Percentiles rank a stretch among this genome's conserved stretches.
Evolutionary conservation across 1,140 invertebrate genomes (phyloP).

Genomic region (Leptoteleia sp.): DNA sequence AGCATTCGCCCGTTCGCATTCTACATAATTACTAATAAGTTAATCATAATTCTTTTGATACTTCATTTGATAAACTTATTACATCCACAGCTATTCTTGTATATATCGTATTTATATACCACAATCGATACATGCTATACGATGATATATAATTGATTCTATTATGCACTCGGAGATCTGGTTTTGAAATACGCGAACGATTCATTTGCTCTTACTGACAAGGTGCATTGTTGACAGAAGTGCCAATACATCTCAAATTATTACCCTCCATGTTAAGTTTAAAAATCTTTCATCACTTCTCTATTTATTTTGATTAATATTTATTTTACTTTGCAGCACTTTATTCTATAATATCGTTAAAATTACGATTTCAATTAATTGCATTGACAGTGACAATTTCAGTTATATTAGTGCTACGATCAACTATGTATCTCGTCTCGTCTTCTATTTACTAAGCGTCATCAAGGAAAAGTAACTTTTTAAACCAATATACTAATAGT

Average conservation of each 20-base stretch:
- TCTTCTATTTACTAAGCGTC: constrained; percentile 66
- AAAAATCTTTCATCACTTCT: no score
- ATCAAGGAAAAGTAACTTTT: constrained; percentile 29
- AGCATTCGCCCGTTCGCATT: constrained; percentile 67
- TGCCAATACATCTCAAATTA: no score
- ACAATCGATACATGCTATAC: constrained; percentile 69
- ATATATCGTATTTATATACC: constrained; percentile 69
- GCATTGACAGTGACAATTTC: no score
- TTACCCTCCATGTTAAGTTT: no score
- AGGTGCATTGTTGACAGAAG: no score
- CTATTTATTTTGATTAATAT: no score
- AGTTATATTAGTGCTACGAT: no score
- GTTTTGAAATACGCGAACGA: constrained; percentile 52
- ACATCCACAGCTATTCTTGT: constrained; percentile 68
- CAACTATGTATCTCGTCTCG: no score
- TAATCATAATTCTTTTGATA: constrained; percentile 59
- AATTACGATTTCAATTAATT: no score
- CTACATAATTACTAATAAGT: constrained; percentile 68
- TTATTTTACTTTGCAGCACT: no score
- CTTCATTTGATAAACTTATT: constrained; percentile 65
- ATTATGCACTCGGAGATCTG: constrained; percentile 76
- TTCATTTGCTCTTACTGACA: constrained; percentile 31
- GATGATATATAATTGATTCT: constrained; percentile 68
- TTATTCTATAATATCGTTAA: no score
- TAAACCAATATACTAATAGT: constrained; percentile 15